Percentiles rank a stretch among this genome's conserved stretches.
Evolutionary conservation across 2,113 vertebrate species (phyloP).

Genomic region (Microtus ochrogaster): DNA sequence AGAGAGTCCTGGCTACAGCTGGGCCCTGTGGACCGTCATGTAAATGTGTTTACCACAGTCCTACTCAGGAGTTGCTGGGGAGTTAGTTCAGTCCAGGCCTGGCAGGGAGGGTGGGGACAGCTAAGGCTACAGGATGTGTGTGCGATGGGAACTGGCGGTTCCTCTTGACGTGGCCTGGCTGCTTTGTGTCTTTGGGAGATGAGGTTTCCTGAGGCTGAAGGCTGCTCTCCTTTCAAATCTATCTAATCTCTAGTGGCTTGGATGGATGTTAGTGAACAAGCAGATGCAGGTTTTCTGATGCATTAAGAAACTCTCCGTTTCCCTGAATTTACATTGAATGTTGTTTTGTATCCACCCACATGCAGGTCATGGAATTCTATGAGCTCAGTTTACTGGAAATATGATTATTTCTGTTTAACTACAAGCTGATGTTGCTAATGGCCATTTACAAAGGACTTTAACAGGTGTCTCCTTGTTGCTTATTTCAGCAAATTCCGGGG

Average conservation of each 20-base stretch:
- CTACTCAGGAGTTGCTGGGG: neutral
- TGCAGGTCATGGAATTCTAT: neutral
- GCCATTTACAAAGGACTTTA: slow-evolving; percentile 40
- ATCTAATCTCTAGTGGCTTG: slow-evolving; percentile 16
- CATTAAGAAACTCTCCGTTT: too few relatives aligned
- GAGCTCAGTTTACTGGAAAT: slow-evolving; percentile 14
- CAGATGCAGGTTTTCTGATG: neutral
- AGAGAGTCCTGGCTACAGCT: slow-evolving; percentile 13
- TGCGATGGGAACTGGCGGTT: neutral
- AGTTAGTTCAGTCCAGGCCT: neutral
- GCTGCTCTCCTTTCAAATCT: slow-evolving; percentile 39
- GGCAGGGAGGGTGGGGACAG: neutral
- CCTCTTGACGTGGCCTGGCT: neutral
- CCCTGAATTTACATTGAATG: too few relatives aligned
- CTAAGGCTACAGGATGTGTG: neutral
- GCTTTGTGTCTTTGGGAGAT: slow-evolving; percentile 5
- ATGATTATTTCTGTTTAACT: slow-evolving; percentile 9
- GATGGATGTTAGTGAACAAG: neutral
- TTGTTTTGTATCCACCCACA: neutral
- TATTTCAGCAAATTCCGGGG: neutral
- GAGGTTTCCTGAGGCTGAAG: slow-evolving; percentile 26
- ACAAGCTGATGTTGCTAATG: slow-evolving; percentile 5
- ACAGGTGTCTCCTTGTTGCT: slow-evolving; percentile 16
- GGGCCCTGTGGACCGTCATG: neutral
- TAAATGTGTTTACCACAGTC: slow-evolving; percentile 12